A percentile compares a stretch with the other conserved stretches of the same genome.
Evolutionary conservation across 2,113 vertebrate genomes (phyloP).

Genomic region (Oreochromis tanganicae): DNA sequence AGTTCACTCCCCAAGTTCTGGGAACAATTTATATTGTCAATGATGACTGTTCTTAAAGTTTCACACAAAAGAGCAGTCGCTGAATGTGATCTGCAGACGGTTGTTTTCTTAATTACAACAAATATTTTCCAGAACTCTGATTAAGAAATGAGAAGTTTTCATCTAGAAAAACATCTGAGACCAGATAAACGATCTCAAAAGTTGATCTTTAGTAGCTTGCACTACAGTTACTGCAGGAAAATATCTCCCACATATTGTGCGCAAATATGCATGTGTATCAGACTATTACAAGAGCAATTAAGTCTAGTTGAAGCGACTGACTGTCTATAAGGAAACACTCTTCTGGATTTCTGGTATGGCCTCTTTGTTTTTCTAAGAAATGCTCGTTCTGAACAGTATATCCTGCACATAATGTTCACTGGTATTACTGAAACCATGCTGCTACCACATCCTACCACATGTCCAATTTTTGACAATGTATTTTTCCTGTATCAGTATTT

Average conservation of each 20-base stretch:
- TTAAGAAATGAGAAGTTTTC: not conserved
- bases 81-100: not conserved
- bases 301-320: not conserved
- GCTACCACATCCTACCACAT: not conserved
- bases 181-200: not conserved
- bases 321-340: not conserved
- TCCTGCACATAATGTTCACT: conserved; percentile 16
- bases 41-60: not conserved
- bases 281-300: not conserved
- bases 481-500: not conserved
- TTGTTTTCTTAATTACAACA: not conserved
- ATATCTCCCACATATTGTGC: not conserved
- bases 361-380: not conserved
- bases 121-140: not conserved
- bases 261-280: not conserved
- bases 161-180: not conserved
- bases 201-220: not conserved
- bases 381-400: not conserved
- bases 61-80: not conserved
- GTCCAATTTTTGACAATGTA: not conserved
- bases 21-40: not conserved
- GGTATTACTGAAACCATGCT: not conserved
- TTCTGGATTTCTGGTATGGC: not conserved
- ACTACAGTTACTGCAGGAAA: not conserved
- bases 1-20: not conserved